Conservation (phyloP, 2,797 vertebrate species). For the Clarias laeviceps region DNA sequence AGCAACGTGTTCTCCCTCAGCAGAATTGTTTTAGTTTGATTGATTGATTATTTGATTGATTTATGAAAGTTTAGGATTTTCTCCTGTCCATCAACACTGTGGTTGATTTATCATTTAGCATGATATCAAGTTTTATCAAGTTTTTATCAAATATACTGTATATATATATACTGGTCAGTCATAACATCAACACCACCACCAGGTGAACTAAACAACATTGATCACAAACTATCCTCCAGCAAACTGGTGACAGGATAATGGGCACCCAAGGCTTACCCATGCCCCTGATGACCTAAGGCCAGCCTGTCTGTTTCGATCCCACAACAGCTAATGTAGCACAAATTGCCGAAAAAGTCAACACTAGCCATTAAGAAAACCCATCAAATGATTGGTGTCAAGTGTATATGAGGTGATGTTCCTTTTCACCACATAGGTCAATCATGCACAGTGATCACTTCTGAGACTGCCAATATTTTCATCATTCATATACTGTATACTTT, state of each 20-base stretch:
- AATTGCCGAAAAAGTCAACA: no score
- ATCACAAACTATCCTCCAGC: no score
- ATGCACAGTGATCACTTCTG: background rate
- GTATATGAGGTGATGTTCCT: background rate
- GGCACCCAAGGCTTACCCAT: no score
- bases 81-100: background rate
- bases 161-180: background rate
- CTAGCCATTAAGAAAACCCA: no score
- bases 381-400: background rate
- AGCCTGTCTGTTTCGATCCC: no score
- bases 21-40: background rate
- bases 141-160: background rate
- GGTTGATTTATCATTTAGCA: background rate
- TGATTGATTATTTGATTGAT: background rate
- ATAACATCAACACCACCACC: no score
- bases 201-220: no score
- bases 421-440: background rate
- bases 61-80: background rate
- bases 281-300: no score
- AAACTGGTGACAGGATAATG: no score
- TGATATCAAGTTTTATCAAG: no score
- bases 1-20: background rate
- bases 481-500: background rate
- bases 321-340: no score
- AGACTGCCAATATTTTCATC: background rate